A percentile compares a stretch with the other conserved stretches of the same genome.
phyloP scores from a whole-genome alignment of 2,888 invertebrate genomes.

The Ochropleura leucogaster region DNA sequence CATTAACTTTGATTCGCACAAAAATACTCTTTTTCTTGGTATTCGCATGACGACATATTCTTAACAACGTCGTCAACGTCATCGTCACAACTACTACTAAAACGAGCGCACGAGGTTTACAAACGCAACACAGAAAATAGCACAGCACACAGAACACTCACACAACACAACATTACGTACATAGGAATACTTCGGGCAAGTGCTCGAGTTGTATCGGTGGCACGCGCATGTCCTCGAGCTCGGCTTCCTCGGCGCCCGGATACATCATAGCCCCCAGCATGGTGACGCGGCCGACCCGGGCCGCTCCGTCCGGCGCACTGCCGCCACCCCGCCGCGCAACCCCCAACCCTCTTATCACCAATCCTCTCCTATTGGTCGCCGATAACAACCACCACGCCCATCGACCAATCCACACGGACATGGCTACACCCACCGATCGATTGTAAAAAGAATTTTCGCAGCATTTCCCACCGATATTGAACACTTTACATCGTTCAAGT shows the following conservation, averaged over 20 bases:
- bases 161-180: conserved; percentile 89
- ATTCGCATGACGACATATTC: conserved; percentile 3
- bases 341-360: conserved; percentile 87
- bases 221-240: conserved; percentile 91
- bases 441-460: conserved; percentile 83
- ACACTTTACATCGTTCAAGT: conserved; percentile 82
- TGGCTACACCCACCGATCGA: conserved; percentile 87
- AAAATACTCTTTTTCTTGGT: neutral
- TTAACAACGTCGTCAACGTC: neutral
- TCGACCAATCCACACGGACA: conserved; percentile 81
- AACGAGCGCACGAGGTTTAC: conserved; percentile 32
- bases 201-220: conserved; percentile 94
- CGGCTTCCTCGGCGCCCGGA: conserved; percentile 82
- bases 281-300: conserved; percentile 79
- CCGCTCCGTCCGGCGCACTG: conserved; percentile 84
- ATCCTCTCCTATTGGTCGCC: conserved; percentile 81
- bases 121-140: conserved; percentile 53
- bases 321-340: conserved; percentile 83
- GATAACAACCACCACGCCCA: conserved; percentile 89
- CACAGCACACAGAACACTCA: conserved; percentile 62
- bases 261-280: conserved; percentile 90
- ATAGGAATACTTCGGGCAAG: conserved; percentile 93
- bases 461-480: conserved; percentile 84
- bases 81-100: conserved; percentile 33
- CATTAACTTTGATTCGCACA: neutral